These are phyloP conservation scores for Schizopygopsis malacanthus DNA, from an alignment of 2,797 vertebrate species.

Conservation along the genomic window DNA sequence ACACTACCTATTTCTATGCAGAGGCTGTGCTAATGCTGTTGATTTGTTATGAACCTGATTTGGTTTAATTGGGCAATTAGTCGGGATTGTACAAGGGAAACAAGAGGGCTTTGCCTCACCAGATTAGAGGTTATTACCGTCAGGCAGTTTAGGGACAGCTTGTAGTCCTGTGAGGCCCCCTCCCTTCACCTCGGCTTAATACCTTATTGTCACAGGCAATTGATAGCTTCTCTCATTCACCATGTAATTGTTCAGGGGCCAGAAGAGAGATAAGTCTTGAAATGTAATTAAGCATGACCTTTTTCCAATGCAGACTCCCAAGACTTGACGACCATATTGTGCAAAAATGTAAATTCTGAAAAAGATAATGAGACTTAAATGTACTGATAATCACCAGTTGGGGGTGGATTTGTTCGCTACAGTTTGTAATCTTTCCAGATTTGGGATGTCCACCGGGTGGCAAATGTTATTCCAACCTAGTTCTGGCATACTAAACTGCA, in stretches of 20 bases:
- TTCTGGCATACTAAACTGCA: conserved; percentile 20
- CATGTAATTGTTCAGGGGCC: conserved; percentile 69
- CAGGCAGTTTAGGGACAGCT: conserved; percentile 50
- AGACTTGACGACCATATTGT: conserved; percentile 49
- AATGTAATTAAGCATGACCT: conserved; percentile 76
- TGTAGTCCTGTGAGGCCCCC: conserved; percentile 45
- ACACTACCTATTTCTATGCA: background rate
- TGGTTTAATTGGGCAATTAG: conserved; percentile 51
- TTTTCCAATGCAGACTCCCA: conserved; percentile 65
- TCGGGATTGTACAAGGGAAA: conserved; percentile 29
- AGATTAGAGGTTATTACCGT: conserved; percentile 44
- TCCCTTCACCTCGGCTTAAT: conserved; percentile 51
- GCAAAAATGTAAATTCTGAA: conserved; percentile 60
- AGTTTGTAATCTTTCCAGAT: background rate
- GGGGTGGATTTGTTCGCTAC: conserved; percentile 2
- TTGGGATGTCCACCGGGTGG: background rate
- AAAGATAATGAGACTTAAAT: conserved; percentile 65
- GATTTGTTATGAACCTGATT: conserved; percentile 43
- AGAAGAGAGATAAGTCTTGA: conserved; percentile 59
- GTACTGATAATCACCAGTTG: conserved; percentile 64
- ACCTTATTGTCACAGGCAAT: conserved; percentile 58
- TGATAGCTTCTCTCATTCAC: conserved; percentile 63
- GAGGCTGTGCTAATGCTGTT: conserved; percentile 34
- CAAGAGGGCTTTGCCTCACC: background rate
- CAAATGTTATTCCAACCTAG: background rate